A percentile compares a stretch with the other conserved stretches of the same genome.
These are phyloP conservation scores for Megalopta genalis DNA, from an alignment of 1,140 invertebrate genomes.

Conservation along the genomic window DNA sequence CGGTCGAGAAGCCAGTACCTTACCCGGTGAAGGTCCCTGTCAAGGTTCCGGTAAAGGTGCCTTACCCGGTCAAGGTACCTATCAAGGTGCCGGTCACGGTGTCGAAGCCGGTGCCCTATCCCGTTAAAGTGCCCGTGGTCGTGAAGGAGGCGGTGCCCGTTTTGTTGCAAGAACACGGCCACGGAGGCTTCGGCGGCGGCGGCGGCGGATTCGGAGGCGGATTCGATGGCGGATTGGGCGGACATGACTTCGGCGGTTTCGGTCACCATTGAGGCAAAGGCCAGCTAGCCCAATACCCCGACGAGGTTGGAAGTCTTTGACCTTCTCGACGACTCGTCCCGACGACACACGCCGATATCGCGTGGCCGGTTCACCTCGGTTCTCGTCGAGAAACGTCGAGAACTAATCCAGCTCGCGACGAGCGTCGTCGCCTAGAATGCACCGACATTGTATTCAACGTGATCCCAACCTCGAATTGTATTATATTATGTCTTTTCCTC, in stretches of 20 bases:
- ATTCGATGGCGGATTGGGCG: slow-evolving; percentile 46
- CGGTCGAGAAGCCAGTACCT: slow-evolving; percentile 80
- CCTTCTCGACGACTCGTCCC: slow-evolving; percentile 26
- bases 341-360: slow-evolving; percentile 2
- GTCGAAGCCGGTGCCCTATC: slow-evolving; percentile 74
- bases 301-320: slow-evolving; percentile 19
- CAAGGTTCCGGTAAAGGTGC: slow-evolving; percentile 79
- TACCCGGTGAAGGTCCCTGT: slow-evolving; percentile 81
- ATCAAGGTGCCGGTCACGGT: slow-evolving; percentile 81
- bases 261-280: slow-evolving; percentile 54
- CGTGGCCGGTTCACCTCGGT: neutral
- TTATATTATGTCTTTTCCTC: slow-evolving; percentile 40
- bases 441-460: slow-evolving; percentile 60
- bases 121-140: slow-evolving; percentile 74
- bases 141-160: slow-evolving; percentile 82
- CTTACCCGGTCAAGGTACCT: slow-evolving; percentile 75
- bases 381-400: too few species aligned
- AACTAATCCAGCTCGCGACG: neutral
- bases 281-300: neutral
- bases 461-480: slow-evolving; percentile 57
- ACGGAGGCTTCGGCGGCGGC: slow-evolving; percentile 53
- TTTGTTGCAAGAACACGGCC: slow-evolving; percentile 69
- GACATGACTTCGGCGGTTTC: slow-evolving; percentile 47
- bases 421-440: slow-evolving; percentile 36
- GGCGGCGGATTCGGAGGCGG: slow-evolving; percentile 33